A percentile compares a stretch with the other conserved stretches of the same genome.
Evolutionary conservation across 2,888 invertebrate genomes (phyloP).

Genomic region (Syrista parreyssii): DNA sequence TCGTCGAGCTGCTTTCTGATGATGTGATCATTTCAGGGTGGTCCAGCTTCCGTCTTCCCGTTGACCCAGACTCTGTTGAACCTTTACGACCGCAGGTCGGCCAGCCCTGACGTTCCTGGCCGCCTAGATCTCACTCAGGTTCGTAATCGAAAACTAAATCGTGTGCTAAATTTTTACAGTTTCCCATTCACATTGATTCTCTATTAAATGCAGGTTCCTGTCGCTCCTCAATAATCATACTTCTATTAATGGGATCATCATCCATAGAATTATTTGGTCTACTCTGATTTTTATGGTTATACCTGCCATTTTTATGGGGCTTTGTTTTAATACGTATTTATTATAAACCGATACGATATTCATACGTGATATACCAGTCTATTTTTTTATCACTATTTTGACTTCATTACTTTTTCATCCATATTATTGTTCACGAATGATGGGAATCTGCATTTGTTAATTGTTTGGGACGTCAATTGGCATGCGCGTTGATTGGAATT

Average conservation of each 20-base stretch:
- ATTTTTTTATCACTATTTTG: not conserved
- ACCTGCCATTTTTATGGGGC: not conserved
- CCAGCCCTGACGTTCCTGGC: constrained; percentile 61
- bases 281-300: not conserved
- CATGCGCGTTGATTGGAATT: not conserved
- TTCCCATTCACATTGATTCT: not conserved
- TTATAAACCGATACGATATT: not conserved
- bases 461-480: not conserved
- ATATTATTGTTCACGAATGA: not conserved
- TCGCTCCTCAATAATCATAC: not conserved
- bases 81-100: constrained; percentile 63
- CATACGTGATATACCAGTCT: not conserved
- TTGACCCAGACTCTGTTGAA: constrained; percentile 66
- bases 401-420: not conserved
- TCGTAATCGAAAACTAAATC: constrained; percentile 35
- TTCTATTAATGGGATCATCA: not conserved
- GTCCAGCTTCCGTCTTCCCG: constrained; percentile 59
- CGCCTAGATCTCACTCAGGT: constrained; percentile 60
- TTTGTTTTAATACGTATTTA: not conserved
- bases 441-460: not conserved
- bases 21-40: constrained; percentile 55
- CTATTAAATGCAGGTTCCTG: not conserved
- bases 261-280: not conserved
- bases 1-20: constrained; percentile 27
- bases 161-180: constrained; percentile 21